Conservation (phyloP, 2,113 vertebrate species). For the Oostethus manadensis region DNA sequence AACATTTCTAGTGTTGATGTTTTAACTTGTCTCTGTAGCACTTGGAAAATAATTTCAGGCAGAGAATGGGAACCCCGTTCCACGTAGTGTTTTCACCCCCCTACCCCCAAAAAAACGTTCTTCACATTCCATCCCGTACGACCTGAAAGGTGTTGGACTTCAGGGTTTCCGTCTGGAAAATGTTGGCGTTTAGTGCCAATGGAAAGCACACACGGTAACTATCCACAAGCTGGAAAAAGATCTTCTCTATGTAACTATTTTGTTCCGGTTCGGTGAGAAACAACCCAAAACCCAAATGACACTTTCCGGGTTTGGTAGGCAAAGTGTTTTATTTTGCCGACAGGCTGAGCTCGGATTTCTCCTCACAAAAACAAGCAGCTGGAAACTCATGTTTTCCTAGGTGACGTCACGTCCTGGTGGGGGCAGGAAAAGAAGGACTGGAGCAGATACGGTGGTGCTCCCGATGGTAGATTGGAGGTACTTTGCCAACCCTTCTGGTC, state of each 20-base stretch:
- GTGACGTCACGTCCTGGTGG: conserved; percentile 56
- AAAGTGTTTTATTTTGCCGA: conserved; percentile 44
- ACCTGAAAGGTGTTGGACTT: not conserved
- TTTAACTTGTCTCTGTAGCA: too few species aligned
- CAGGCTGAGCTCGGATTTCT: conserved; percentile 56
- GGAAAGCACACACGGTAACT: not conserved
- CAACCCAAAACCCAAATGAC: conserved; percentile 52
- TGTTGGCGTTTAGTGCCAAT: not conserved
- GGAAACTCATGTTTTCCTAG: conserved; percentile 65
- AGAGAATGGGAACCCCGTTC: too few species aligned
- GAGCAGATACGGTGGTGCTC: conserved; percentile 44
- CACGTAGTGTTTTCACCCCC: too few species aligned
- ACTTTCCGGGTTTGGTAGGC: conserved; percentile 35
- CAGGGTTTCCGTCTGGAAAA: not conserved
- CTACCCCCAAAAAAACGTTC: not conserved
- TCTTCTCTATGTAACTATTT: conserved; percentile 26
- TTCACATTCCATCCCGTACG: not conserved
- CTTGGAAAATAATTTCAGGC: too few species aligned
- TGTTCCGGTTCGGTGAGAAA: conserved; percentile 47
- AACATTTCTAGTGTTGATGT: too few species aligned
- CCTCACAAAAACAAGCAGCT: conserved; percentile 61
- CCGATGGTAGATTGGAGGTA: conserved; percentile 16
- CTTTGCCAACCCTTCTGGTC: not conserved
- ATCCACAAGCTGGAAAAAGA: conserved; percentile 3
- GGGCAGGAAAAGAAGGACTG: conserved; percentile 46